Conservation (phyloP, 2,888 invertebrate genomes). For the Strigamia maritima region DNA sequence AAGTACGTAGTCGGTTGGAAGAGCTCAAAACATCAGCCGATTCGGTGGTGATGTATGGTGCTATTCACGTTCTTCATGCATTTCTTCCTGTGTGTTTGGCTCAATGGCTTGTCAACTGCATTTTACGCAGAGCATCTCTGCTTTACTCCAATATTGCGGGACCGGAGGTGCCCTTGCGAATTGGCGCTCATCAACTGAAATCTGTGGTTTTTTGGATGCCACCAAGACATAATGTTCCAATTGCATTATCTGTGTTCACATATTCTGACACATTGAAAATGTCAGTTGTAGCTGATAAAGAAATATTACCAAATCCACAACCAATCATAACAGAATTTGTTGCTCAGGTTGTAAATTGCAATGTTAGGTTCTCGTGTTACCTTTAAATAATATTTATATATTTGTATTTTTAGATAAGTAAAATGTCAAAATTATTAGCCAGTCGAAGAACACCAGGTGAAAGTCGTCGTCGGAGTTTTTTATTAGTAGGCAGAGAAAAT, state of each 20-base stretch:
- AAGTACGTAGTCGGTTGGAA: constrained; percentile 56
- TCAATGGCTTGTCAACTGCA: constrained; percentile 48
- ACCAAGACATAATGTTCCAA: constrained; percentile 54
- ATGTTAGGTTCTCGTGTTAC: no score
- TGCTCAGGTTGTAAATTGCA: constrained; percentile 49
- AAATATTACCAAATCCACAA: constrained; percentile 51
- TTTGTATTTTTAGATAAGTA: constrained; percentile 51
- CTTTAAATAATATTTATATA: neutral
- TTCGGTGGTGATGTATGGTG: constrained; percentile 56
- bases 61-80: constrained; percentile 54
- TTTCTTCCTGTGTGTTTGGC: constrained; percentile 50
- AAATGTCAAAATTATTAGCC: constrained; percentile 53
- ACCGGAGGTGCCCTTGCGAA: constrained; percentile 53
- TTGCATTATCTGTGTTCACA: constrained; percentile 57
- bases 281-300: constrained; percentile 55
- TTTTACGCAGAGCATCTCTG: constrained; percentile 47
- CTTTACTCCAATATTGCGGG: constrained; percentile 57
- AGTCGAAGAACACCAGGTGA: constrained; percentile 57
- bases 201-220: constrained; percentile 55
- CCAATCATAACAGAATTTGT: constrained; percentile 51
- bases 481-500: constrained; percentile 49
- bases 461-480: constrained; percentile 49
- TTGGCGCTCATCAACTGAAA: constrained; percentile 51
- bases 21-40: constrained; percentile 57
- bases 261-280: constrained; percentile 58